phyloP scores from a whole-genome alignment of 2,113 vertebrate species.

The Cettia cetti region DNA sequence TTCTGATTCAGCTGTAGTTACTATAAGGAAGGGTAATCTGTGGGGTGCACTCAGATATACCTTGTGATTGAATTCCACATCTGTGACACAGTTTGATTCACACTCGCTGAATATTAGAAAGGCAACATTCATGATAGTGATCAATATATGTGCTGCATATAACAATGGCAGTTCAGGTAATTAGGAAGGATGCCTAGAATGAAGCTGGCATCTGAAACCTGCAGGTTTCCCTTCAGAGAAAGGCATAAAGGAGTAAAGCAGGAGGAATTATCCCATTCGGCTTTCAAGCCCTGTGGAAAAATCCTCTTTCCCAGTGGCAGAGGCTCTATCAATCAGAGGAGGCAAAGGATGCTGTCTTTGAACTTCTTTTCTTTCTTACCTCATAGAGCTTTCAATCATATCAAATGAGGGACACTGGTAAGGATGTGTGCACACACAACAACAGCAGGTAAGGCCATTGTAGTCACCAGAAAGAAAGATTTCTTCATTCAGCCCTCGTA shows the following conservation, averaged over 20 bases:
- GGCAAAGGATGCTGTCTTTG: neutral
- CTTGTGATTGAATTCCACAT: constrained; percentile 37
- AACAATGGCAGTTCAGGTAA: constrained; percentile 29
- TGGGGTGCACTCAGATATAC: neutral
- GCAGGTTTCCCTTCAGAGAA: constrained; percentile 33
- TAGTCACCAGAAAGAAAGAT: neutral
- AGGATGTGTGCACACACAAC: neutral
- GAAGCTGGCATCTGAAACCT: constrained; percentile 51
- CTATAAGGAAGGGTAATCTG: neutral
- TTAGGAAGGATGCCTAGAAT: constrained; percentile 56
- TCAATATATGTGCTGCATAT: constrained; percentile 20
- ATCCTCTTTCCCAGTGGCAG: neutral
- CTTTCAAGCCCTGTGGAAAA: neutral
- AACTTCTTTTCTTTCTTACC: neutral
- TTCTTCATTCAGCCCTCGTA: constrained; percentile 17
- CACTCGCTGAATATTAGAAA: constrained; percentile 1
- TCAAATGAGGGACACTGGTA: neutral
- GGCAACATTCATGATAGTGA: neutral
- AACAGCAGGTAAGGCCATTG: neutral
- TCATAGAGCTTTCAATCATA: neutral
- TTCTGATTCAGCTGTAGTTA: neutral
- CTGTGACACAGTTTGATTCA: constrained; percentile 49
- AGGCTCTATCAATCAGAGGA: neutral
- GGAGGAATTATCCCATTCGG: neutral
- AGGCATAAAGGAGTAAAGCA: constrained; percentile 13